Evolutionary conservation across 2,888 invertebrate species (phyloP), one percentile per base, ranked within the genome.

Genomic region (Zaprionus bogoriensis): DNA sequence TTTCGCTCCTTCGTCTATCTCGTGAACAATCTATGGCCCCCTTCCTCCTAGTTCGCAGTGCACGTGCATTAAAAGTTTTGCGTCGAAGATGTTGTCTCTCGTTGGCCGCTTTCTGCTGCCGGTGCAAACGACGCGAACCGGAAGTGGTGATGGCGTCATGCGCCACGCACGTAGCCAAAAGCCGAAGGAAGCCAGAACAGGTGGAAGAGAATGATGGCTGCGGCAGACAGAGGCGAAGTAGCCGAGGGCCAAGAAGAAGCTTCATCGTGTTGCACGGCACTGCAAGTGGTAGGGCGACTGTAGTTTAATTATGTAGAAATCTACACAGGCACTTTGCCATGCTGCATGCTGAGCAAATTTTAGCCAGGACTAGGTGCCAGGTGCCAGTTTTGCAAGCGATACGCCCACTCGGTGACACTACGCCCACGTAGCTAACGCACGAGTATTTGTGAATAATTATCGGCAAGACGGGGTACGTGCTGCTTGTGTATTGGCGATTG

Each of bases 251-350:
- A 7, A 17, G 32, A 14, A 36, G 32, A 17, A 17, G 17, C 6
- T 9, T 6, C 32, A 36, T 17, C 32, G 17, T 36, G 32, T 36
- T 12, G 6, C 52, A 44, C 14, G 50, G 28, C 63, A 53, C 30
- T 50, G 55, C 42, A 53, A 53, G 52, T 45, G 63, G 38, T 54
- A 54, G 50, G 63, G 74, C 59, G 68, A 81, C 57, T 72, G 76
- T 67, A 81, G 80, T 85, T 81, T 81, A 85, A 81, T 81, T 81
- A 81, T 81, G 80, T 81, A 85, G 80, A 81, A 85, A 81, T 85
- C 80, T 85, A 81, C 83, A 85, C 82, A 85, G 85, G 80, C 80
- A 81, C 80, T 85, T 85, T 85, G 60, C 68, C 62, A 80, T 47
- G 27, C 20, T 30, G 17, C 28, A 14, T 28, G 7, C 7, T 2